phyloP scores from a whole-genome alignment of 2,888 invertebrate species.

The Acrobasis suavella region DNA sequence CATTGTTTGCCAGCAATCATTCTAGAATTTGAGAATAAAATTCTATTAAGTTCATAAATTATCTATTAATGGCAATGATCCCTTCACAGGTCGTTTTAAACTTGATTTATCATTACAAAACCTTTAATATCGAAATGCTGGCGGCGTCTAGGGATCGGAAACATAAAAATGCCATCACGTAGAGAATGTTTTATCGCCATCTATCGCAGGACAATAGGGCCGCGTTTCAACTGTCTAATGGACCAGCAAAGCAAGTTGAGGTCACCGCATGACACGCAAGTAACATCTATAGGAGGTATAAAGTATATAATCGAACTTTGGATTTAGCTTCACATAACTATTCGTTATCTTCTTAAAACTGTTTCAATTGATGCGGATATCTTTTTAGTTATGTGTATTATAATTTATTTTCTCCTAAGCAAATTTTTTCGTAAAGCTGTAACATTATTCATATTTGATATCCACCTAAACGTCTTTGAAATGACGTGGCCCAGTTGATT shows the following conservation, averaged over 20 bases:
- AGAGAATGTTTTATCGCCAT: conserved; percentile 68
- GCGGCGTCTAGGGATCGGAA: conserved; percentile 67
- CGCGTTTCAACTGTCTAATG: conserved; percentile 61
- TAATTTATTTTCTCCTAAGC: no score
- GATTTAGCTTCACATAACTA: no score
- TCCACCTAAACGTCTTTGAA: no score
- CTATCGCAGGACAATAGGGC: conserved; percentile 74
- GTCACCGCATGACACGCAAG: conserved; percentile 43
- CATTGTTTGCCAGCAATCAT: background rate
- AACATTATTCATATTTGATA: no score
- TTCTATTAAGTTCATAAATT: background rate
- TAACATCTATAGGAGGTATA: conserved; percentile 19
- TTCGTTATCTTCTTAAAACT: no score
- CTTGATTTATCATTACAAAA: conserved; percentile 37
- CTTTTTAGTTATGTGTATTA: no score
- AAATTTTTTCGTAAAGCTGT: no score
- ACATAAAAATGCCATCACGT: conserved; percentile 80
- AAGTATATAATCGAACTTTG: background rate
- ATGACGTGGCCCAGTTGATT: no score
- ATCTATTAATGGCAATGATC: background rate
- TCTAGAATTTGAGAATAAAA: background rate
- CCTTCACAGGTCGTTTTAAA: conserved; percentile 8
- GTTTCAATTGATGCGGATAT: no score
- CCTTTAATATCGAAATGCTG: conserved; percentile 52
- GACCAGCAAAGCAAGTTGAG: conserved; percentile 34